Conservation (phyloP, 2,797 vertebrate species). For the Chromis chromis region DNA sequence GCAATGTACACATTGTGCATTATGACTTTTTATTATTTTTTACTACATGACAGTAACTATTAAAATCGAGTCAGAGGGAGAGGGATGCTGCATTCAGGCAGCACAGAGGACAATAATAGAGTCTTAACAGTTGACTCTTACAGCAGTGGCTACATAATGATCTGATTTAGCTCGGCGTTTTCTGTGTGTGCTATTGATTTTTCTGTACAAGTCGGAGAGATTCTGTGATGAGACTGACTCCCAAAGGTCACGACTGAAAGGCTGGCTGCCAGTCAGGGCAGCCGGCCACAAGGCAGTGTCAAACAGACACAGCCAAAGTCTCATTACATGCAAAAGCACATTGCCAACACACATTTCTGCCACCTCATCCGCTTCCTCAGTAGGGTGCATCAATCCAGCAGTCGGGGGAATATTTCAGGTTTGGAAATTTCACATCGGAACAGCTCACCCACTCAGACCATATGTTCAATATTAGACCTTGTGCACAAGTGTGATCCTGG, state of each 20-base stretch:
- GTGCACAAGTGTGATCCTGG: slow-evolving; percentile 12
- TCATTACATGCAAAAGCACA: slow-evolving; percentile 48
- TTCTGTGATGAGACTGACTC: slow-evolving; percentile 58
- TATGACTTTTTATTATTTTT: slow-evolving; percentile 10
- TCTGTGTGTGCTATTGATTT: slow-evolving; percentile 62
- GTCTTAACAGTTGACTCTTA: slow-evolving; percentile 18
- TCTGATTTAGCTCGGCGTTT: slow-evolving; percentile 50
- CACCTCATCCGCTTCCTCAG: slow-evolving; percentile 31
- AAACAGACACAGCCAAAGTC: slow-evolving; percentile 38
- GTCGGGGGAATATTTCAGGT: slow-evolving; percentile 14
- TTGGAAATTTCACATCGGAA: slow-evolving; percentile 11
- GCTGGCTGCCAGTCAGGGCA: slow-evolving; percentile 41
- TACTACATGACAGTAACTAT: background rate
- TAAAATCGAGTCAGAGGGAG: slow-evolving; percentile 12
- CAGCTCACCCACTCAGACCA: slow-evolving; percentile 17
- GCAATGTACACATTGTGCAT: background rate
- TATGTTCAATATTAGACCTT: slow-evolving; percentile 31
- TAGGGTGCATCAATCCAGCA: slow-evolving; percentile 18
- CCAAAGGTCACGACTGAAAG: slow-evolving; percentile 58
- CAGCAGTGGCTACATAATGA: slow-evolving; percentile 29
- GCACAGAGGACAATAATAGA: slow-evolving; percentile 38
- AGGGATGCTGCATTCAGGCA: slow-evolving; percentile 14
- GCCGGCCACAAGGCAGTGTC: slow-evolving; percentile 29
- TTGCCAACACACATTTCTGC: slow-evolving; percentile 39
- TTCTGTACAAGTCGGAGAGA: slow-evolving; percentile 53